Evolutionary conservation across 2,797 vertebrate genomes (phyloP).

Genomic region (Anabas testudineus): DNA sequence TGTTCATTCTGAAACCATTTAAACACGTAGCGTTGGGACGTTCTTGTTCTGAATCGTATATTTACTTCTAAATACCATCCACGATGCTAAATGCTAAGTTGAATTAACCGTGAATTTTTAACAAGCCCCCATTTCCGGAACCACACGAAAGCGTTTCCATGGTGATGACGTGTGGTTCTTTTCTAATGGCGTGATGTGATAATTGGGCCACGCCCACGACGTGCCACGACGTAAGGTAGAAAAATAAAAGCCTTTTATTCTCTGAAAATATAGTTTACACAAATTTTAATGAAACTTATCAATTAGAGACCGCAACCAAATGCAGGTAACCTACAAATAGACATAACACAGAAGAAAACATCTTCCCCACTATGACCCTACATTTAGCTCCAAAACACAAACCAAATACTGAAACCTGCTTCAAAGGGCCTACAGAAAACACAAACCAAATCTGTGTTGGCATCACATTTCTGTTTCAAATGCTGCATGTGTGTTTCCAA

Average conservation of each 20-base stretch:
- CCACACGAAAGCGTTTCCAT: conserved; percentile 12
- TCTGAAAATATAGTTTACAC: neutral
- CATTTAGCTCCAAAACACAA: neutral
- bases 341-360: neutral
- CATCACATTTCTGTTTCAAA: too few relatives aligned
- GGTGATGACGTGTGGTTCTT: conserved; percentile 23
- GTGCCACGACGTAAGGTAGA: neutral
- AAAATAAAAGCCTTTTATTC: neutral
- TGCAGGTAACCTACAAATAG: too few relatives aligned
- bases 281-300: too few relatives aligned
- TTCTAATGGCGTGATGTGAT: conserved; percentile 18
- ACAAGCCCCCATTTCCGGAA: conserved; percentile 4
- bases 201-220: conserved; percentile 40
- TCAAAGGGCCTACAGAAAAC: too few relatives aligned
- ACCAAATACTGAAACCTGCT: neutral
- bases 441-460: too few relatives aligned
- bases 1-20: neutral
- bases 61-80: neutral
- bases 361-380: neutral
- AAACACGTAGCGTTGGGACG: neutral
- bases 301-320: too few relatives aligned
- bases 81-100: neutral
- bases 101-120: neutral
- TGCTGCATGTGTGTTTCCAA: too few relatives aligned
- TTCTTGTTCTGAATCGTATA: conserved; percentile 11